phyloP scores from a whole-genome alignment of 1,140 invertebrate genomes.

The roundworm (Caenorhabditis elegans) region WBcel235 BX284606.5:12943001-12943500 shows the following conservation, averaged over 20 bases:
- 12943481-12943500: slow-evolving; percentile 21
- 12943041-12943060: slow-evolving; percentile 23
- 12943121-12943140: not conserved
- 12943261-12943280: not conserved
- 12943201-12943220: not conserved
- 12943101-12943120: not conserved
- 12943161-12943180: slow-evolving; percentile 17
- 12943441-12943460: slow-evolving; percentile 12
- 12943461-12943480: not conserved
- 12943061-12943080: slow-evolving; percentile 26
- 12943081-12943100: slow-evolving; percentile 22
- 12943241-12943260: not conserved
- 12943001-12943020: slow-evolving; percentile 32
- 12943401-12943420: not conserved
- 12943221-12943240: not conserved
- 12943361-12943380: not conserved
- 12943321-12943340: too few relatives aligned
- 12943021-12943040: slow-evolving; percentile 22
- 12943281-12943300: not conserved
- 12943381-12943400: not conserved
- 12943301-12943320: not conserved
- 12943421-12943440: slow-evolving; percentile 14
- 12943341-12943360: too few relatives aligned
- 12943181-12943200: slow-evolving; percentile 1
- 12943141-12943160: slow-evolving; percentile 2